Evolutionary conservation across 1,140 invertebrate genomes (phyloP), one percentile per base, ranked within the genome.

Genomic region (Drosophila suzukii): DNA sequence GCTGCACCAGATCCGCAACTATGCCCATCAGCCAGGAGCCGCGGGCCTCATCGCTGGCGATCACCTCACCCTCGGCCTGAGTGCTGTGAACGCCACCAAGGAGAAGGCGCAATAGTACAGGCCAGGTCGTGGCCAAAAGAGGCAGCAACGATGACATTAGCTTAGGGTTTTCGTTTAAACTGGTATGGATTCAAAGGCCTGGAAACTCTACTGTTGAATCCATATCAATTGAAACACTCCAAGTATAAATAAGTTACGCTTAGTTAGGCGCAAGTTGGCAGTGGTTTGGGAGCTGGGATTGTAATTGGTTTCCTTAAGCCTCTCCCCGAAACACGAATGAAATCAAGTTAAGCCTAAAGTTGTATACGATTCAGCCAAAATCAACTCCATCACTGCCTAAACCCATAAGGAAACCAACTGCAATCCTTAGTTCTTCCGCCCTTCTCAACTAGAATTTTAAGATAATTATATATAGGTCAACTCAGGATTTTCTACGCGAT

Each of bases 1-100:
- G 72, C 94, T 99, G 57, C 97, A 99, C 93, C 98, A 99, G 93
- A 99, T 99, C 84, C 95, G 98, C 85, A 99, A 98, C 93, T 99
- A 98, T 93, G 97, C 98, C 68, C 97, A 98, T 92, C 97, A 98
- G 92, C 97, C 97, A 6, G 84, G 91, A 17, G 80, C 92, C 93
- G 63, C 92, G 93, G 94, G 94, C 6, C 76, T 92, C 30, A 75
- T 92, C 49, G 70, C 89, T 38, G 66, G 90, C 72, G 92, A 92
- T 77, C 92, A 92, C 75, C 67, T 92, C 17, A 68, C 90, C 11
- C 49, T 92, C n/a, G 90, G 92, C 20, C 78, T 92, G 34, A 88
- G 79, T 24, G 79, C 83, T 15, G 75, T 85, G 20, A 75, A 53
- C 61, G 86, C 70, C 67, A 81, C 74, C 60, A 92, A 92, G 50